phyloP scores from a whole-genome alignment of 2,797 vertebrate genomes.

The Melanotaenia trifasciata region DNA sequence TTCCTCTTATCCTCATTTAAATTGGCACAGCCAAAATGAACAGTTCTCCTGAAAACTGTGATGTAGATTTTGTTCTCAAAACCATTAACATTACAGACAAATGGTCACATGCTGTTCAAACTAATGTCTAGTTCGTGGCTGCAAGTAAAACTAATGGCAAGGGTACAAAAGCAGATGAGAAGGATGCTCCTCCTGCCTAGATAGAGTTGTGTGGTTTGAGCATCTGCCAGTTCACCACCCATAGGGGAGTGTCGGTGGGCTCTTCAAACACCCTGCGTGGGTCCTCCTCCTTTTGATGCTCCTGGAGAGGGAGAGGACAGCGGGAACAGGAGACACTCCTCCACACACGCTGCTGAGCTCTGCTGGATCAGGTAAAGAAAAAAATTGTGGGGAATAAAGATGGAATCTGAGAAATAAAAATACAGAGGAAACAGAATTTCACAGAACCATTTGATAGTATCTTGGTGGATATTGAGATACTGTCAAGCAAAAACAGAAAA shows the following conservation, averaged over 20 bases:
- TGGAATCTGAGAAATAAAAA: constrained; percentile 17
- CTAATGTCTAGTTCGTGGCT: constrained; percentile 49
- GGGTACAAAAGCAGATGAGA: constrained; percentile 79
- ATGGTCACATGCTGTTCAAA: constrained; percentile 14
- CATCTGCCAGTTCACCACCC: constrained; percentile 86
- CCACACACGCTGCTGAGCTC: constrained; percentile 74
- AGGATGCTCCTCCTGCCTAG: constrained; percentile 74
- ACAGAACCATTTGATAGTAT: constrained; percentile 10
- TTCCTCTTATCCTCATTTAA: neutral
- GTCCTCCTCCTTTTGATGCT: constrained; percentile 84
- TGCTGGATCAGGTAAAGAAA: constrained; percentile 58
- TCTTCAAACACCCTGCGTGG: constrained; percentile 84
- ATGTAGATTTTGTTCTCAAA: neutral
- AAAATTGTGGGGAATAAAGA: constrained; percentile 31
- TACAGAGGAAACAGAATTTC: constrained; percentile 10
- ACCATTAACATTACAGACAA: neutral
- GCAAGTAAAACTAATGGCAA: constrained; percentile 64
- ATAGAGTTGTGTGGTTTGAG: constrained; percentile 82
- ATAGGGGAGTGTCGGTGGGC: constrained; percentile 78
- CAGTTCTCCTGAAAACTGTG: neutral
- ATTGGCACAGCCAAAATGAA: neutral
- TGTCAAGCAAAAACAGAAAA: constrained; percentile 4
- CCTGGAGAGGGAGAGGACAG: constrained; percentile 79
- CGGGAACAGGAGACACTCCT: constrained; percentile 76
- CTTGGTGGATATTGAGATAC: neutral